Conservation (phyloP, 2,797 vertebrate genomes). For the Acanthurus tractus region DNA sequence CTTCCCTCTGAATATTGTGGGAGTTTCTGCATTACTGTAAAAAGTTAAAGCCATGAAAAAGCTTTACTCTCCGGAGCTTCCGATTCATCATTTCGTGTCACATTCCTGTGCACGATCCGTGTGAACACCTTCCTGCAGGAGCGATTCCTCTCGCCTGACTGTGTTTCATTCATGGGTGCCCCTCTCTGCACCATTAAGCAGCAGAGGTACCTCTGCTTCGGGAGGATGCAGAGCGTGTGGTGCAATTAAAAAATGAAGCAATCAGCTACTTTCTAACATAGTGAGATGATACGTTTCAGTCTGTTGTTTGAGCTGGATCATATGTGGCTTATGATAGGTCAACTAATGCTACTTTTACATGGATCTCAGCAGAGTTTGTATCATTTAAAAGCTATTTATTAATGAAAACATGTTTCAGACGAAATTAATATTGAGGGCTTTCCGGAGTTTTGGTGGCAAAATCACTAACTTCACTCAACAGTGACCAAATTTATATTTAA, state of each 20-base stretch:
- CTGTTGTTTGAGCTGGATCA: not conserved
- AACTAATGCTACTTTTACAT: not conserved
- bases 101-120: slow-evolving; percentile 70
- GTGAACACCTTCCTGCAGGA: slow-evolving; percentile 72
- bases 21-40: slow-evolving; percentile 46
- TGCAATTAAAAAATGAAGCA: slow-evolving; percentile 39
- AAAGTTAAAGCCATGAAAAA: slow-evolving; percentile 32
- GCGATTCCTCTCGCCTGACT: slow-evolving; percentile 71
- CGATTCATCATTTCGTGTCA: slow-evolving; percentile 69
- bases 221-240: slow-evolving; percentile 46
- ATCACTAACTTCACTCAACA: not conserved
- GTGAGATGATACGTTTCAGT: not conserved
- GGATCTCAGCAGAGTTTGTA: not conserved
- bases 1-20: slow-evolving; percentile 17
- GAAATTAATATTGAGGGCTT: not conserved
- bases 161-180: slow-evolving; percentile 74
- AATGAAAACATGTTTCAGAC: not conserved
- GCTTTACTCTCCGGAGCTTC: slow-evolving; percentile 44
- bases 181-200: slow-evolving; percentile 72
- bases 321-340: not conserved
- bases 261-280: slow-evolving; percentile 24
- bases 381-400: not conserved
- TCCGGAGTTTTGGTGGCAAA: not conserved
- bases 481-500: not conserved
- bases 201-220: slow-evolving; percentile 41